phyloP scores from a whole-genome alignment of 2,113 vertebrate genomes.

The Apistogramma diplotaenia region DNA sequence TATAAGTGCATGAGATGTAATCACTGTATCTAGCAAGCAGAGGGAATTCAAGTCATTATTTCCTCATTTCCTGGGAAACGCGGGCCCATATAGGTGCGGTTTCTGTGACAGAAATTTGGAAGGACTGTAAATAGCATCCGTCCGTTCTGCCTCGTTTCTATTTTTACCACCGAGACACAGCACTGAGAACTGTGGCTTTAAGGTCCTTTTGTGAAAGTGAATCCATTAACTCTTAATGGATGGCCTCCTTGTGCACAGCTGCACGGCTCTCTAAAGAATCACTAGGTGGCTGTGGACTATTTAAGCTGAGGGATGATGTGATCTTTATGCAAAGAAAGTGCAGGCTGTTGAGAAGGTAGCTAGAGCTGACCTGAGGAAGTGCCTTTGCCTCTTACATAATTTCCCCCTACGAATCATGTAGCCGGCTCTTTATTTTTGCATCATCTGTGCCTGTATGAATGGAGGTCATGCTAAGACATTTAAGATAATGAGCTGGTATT shows the following conservation, averaged over 20 bases:
- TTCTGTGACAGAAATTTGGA: conserved; percentile 73
- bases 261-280: conserved; percentile 43
- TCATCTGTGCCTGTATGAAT: neutral
- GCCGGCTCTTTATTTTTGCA: neutral
- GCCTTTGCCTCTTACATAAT: conserved; percentile 42
- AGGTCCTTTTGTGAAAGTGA: conserved; percentile 78
- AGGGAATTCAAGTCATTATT: conserved; percentile 39
- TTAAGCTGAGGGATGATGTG: conserved; percentile 27
- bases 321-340: conserved; percentile 38
- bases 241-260: conserved; percentile 62
- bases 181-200: conserved; percentile 74
- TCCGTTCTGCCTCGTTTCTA: conserved; percentile 75
- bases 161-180: conserved; percentile 75
- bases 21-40: conserved; percentile 53
- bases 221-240: conserved; percentile 79
- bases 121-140: conserved; percentile 74
- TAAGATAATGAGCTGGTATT: neutral
- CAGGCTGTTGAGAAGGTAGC: conserved; percentile 19
- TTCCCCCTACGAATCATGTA: neutral
- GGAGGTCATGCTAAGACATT: neutral
- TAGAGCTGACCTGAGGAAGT: conserved; percentile 33
- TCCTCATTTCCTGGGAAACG: conserved; percentile 24
- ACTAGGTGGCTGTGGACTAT: conserved; percentile 42
- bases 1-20: conserved; percentile 69
- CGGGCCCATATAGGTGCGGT: conserved; percentile 47